These are phyloP conservation scores for Neuroterus valhalla DNA, from an alignment of 1,140 invertebrate species.

Conservation along the genomic window DNA sequence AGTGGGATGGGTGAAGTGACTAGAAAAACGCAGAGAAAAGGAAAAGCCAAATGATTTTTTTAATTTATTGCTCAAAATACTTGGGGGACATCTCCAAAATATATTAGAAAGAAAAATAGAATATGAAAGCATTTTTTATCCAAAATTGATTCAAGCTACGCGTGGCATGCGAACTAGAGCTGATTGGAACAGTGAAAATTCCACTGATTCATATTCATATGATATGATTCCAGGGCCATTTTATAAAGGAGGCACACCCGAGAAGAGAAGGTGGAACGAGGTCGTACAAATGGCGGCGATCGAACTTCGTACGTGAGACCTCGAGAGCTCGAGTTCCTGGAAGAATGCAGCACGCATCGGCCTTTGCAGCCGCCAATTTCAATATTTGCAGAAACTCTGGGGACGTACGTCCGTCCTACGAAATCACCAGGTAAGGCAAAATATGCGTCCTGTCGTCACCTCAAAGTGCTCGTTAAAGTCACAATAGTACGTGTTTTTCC, in stretches of 20 bases:
- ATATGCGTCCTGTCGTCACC: neutral
- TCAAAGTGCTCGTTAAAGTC: conserved; percentile 20
- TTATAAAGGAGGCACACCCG: conserved; percentile 25
- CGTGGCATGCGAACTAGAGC: no score
- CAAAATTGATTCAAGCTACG: no score
- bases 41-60: no score
- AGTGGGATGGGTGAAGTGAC: no score
- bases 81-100: no score
- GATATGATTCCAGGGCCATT: conserved; percentile 21
- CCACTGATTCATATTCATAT: no score
- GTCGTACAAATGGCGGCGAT: conserved; percentile 55
- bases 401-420: conserved; percentile 36
- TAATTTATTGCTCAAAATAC: no score
- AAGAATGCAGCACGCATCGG: conserved; percentile 50
- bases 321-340: conserved; percentile 41
- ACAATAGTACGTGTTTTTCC: conserved; percentile 1
- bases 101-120: no score
- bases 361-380: conserved; percentile 48
- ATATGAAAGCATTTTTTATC: no score
- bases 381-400: conserved; percentile 52
- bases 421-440: conserved; percentile 40
- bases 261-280: conserved; percentile 54
- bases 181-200: no score
- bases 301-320: conserved; percentile 46
- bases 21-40: no score